Base-by-base conservation (phyloP, 2,797 vertebrate genomes). In the Catostomus latipinnis region DNA sequence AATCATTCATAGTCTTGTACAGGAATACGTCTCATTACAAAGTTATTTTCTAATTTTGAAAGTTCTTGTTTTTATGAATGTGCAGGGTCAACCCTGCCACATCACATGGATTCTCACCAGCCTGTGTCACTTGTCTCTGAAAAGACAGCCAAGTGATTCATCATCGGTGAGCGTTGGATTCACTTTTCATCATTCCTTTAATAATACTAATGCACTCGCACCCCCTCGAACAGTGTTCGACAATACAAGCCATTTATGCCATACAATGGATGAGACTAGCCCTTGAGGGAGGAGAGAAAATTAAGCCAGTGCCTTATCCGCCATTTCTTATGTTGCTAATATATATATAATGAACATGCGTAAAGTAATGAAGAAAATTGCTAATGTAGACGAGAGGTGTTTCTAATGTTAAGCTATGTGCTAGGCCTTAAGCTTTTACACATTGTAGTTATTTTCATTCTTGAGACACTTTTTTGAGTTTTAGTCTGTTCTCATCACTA, bases 161-260 rank as follows among this genome's bases (percentile, higher is more conserved):
- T 86, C 79, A 69, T 67, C 16, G 53, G 75, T 56, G 11, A 56
- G 80, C 72, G 80, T 89, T 81, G 82, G 87, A 90, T 86, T 84
- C 91, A 88, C 93, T 94, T 91, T 90, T 91, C 90, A 90, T 91
- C 89, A 91, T 91, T 90, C 84, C 91, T 93, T 92, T 92, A 91
- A 93, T 93, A 92, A 92, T 90, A 87, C 89, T 90, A 92, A 93
- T 92, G 89, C 90, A 88, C 80, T 77, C 84, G 62, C 81, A 81
- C 82, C 61, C 76, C 76, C 76, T 85, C 78, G 76, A 83, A 89
- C 77, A 78, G 67, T 60, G 62, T 81, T 81, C 46, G 60, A 80
- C 85, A 86, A 84, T 83, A 85, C 82, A 76, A 75, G 80, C 75
- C 76, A 53, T 83, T 71, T 65, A 43, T 70, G 48, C 81, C 65